Conservation (phyloP, 2,888 invertebrate species). For the Serrognathus titanus region DNA sequence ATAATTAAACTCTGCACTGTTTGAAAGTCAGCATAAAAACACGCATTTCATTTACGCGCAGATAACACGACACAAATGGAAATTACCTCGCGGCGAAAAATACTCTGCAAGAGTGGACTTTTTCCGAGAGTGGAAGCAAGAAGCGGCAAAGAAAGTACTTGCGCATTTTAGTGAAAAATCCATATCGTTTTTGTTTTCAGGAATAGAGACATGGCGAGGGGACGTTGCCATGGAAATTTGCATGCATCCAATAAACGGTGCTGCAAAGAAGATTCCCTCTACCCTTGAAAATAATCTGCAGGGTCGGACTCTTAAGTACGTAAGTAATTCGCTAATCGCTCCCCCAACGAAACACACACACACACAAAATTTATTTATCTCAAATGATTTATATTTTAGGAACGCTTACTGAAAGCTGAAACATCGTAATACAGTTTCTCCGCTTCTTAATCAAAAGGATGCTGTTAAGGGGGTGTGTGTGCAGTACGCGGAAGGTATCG, state of each 20-base stretch:
- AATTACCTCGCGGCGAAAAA: too few species aligned
- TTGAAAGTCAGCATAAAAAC: too few species aligned
- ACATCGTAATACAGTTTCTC: too few species aligned
- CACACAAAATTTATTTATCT: not conserved
- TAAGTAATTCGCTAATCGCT: not conserved
- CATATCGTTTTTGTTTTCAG: conserved; percentile 47
- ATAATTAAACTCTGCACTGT: too few species aligned
- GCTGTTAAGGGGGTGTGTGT: conserved; percentile 22
- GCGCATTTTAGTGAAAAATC: conserved; percentile 45
- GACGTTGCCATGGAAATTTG: conserved; percentile 49
- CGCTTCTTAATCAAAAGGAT: not conserved
- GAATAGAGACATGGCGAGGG: conserved; percentile 41
- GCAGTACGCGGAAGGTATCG: conserved; percentile 36
- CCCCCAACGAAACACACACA: too few species aligned
- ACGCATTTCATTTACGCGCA: too few species aligned
- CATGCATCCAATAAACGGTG: conserved; percentile 48
- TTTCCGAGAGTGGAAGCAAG: not conserved
- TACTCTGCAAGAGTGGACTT: not conserved
- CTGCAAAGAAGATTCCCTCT: conserved; percentile 17
- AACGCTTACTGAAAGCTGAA: too few species aligned
- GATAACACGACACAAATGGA: too few species aligned
- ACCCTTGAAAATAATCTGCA: conserved; percentile 15
- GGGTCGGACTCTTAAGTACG: not conserved
- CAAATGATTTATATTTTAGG: not conserved
- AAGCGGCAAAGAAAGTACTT: conserved; percentile 26